Evolutionary conservation across 2,113 vertebrate species (phyloP).

Genomic region (Mola mola): DNA sequence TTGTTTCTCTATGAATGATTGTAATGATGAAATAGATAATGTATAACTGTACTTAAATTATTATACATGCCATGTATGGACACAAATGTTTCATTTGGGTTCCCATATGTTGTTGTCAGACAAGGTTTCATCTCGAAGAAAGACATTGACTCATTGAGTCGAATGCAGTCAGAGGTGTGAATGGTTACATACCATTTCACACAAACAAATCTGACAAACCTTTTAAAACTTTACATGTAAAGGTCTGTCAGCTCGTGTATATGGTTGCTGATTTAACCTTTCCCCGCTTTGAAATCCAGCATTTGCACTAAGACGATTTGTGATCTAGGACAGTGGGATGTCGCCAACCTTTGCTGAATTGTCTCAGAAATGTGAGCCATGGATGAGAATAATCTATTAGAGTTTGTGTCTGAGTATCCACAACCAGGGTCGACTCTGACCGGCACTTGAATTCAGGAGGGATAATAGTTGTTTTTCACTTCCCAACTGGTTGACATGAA

Average conservation of each 20-base stretch:
- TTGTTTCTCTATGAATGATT: slow-evolving; percentile 29
- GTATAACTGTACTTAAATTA: slow-evolving; percentile 67
- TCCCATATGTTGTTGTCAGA: slow-evolving; percentile 15
- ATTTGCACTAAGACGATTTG: slow-evolving; percentile 29
- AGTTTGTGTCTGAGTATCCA: too few species aligned
- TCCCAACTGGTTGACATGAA: slow-evolving; percentile 21
- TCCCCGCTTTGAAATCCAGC: slow-evolving; percentile 17
- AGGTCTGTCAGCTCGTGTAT: background rate
- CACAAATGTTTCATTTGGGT: too few species aligned
- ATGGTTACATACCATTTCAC: slow-evolving; percentile 27
- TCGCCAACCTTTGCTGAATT: slow-evolving; percentile 1
- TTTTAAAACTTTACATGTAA: background rate
- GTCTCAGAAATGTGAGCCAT: slow-evolving; percentile 11
- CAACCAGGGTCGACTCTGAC: too few species aligned
- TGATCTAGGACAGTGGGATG: slow-evolving; percentile 22
- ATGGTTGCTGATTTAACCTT: background rate
- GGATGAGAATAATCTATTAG: too few species aligned
- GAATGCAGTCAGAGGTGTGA: slow-evolving; percentile 28
- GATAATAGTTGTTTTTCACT: slow-evolving; percentile 5
- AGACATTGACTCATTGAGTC: background rate
- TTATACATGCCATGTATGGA: too few species aligned
- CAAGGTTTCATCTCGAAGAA: slow-evolving; percentile 18
- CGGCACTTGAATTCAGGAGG: background rate
- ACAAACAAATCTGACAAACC: slow-evolving; percentile 11
- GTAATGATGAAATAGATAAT: slow-evolving; percentile 37